Base-by-base conservation (phyloP, 2,888 invertebrate species). In the Drosophila neotestacea region DNA sequence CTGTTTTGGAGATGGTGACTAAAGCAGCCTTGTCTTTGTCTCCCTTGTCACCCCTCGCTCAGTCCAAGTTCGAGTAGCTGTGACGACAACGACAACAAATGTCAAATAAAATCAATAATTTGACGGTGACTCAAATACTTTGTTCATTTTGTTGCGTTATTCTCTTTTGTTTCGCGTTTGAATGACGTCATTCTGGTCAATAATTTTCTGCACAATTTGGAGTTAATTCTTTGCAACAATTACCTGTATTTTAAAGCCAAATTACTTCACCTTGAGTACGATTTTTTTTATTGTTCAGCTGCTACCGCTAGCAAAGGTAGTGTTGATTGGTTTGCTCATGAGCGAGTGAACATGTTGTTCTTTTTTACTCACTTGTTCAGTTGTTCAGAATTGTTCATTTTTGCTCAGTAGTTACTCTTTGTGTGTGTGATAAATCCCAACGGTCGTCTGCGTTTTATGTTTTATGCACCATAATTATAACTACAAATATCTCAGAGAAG, bases 241-340 rank as follows among this genome's bases (percentile, higher is more conserved):
- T 85, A 84, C 87, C 84, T 87, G 79, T 79, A 64, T 79, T 80
- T 85, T 77, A 52, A 61, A 76, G 73, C 79, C 81, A 77, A 77
- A 85, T 85, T 81, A 87, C 82, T 87, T 87, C 84, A 84, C 84
- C 84, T 84, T 84, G 84, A 73, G 75, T 79, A 50, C 46, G 66
- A 41, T 68, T 84, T 77, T 73, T 81, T 79, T 67, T 82, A 47
- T 58, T 77, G 77, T 77, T 73, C 66, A 78, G 74, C 74, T 74
- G 74, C 70, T 74, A 70, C 70, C 66, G 74, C 76, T 62, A 66
- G 59, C 60, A 39, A 39, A 46, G 3, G 22, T 22, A 22, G 22
- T 22, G 22, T 22, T 22, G 22, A 3, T 22, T 22, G 22, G 3
- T 2, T 22, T 22, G 22, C 22, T 22, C 22, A 3, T 22, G 22